phyloP scores from a whole-genome alignment of 2,888 invertebrate species.

The Drosophila paranaensis region DNA sequence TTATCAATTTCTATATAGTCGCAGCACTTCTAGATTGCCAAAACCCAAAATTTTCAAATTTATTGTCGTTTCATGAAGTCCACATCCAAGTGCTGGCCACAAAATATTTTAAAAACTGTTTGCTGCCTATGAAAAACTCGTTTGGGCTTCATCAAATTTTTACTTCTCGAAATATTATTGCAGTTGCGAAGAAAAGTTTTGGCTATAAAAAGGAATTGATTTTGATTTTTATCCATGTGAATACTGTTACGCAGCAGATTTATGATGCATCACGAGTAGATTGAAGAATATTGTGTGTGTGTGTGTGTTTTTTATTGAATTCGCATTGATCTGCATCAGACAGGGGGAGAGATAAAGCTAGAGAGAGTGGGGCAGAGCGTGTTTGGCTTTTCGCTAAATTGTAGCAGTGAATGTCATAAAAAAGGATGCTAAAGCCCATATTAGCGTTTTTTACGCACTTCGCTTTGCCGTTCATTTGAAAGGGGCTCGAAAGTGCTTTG shows the following conservation, averaged over 20 bases:
- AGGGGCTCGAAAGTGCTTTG: constrained; percentile 53
- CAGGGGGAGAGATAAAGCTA: not conserved
- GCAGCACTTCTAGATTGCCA: no score
- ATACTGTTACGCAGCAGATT: constrained; percentile 46
- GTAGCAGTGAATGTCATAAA: constrained; percentile 71
- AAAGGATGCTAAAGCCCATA: constrained; percentile 60
- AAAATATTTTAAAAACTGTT: constrained; percentile 1
- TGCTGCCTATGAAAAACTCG: not conserved
- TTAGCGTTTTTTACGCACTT: constrained; percentile 71
- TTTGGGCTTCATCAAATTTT: constrained; percentile 4
- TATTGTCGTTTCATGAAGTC: not conserved
- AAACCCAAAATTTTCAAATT: not conserved
- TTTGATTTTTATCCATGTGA: constrained; percentile 36
- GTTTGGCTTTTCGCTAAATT: constrained; percentile 57
- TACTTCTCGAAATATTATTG: constrained; percentile 24
- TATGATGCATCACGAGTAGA: constrained; percentile 60
- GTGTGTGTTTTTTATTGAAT: constrained; percentile 65
- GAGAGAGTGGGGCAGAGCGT: constrained; percentile 19
- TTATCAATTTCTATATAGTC: no score
- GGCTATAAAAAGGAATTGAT: constrained; percentile 37
- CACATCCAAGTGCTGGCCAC: not conserved
- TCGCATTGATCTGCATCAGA: constrained; percentile 62
- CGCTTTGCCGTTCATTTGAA: constrained; percentile 39
- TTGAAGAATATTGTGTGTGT: constrained; percentile 46
- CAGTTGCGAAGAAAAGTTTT: constrained; percentile 10